These are phyloP conservation scores for Heliothis virescens DNA, from an alignment of 1,140 invertebrate species.

Conservation along the genomic window DNA sequence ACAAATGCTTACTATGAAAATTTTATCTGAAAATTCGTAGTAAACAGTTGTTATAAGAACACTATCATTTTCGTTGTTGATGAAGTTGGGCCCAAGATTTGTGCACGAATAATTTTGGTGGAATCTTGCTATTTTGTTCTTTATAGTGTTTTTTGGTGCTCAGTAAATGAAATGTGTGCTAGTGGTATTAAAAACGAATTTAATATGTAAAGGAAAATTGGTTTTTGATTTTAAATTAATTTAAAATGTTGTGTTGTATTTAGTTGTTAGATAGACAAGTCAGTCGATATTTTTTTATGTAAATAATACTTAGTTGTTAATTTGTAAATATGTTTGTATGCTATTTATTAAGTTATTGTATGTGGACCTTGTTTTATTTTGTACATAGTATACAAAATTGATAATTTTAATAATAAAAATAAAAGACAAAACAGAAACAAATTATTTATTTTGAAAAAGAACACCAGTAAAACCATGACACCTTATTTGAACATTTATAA, in stretches of 20 bases:
- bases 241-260: neutral
- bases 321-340: slow-evolving; percentile 36
- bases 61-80: neutral
- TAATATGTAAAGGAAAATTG: neutral
- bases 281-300: slow-evolving; percentile 25
- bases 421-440: slow-evolving; percentile 30
- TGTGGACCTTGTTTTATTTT: neutral
- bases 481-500: neutral
- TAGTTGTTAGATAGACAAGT: slow-evolving; percentile 4
- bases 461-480: neutral
- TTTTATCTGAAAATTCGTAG: no score
- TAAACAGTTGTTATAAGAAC: neutral
- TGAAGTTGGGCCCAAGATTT: neutral
- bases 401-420: slow-evolving; percentile 26
- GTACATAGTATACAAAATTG: slow-evolving; percentile 5
- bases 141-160: no score
- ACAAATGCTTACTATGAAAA: no score
- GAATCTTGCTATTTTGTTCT: no score
- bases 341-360: slow-evolving; percentile 46
- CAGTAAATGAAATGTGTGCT: no score
- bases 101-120: neutral
- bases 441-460: slow-evolving; percentile 23
- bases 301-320: slow-evolving; percentile 1
- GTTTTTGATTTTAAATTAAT: neutral
- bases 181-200: no score